Evolutionary conservation across 2,888 invertebrate genomes (phyloP), one percentile per base, ranked within the genome.

Genomic region (Melinaea marsaeus): DNA sequence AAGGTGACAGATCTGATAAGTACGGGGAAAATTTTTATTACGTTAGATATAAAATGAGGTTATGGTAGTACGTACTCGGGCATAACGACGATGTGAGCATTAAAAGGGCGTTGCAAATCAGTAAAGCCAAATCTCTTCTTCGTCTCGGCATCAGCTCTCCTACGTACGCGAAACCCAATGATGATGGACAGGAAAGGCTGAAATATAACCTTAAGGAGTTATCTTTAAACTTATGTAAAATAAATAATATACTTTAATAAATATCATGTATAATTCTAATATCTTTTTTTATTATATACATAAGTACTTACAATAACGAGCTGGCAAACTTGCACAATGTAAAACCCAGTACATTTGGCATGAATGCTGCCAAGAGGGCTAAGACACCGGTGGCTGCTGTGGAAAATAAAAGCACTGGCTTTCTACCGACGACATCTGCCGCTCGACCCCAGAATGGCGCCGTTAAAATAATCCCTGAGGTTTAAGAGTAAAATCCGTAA

Each of bases 371-470:
- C 0, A 74, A 61, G 1, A 88, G 70, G 0, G 81, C 83, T 51
- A 87, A 70, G 9, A 74, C 33, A 0, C 88, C 89, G 0, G 86
- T 76, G 0, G 72, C 71, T 0, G 79, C 71, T 0, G 85, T 75
- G 0, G 85, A 85, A 3, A 76, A 62, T 34, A 87, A 73, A 51
- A 90, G 74, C 47, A 84, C 79, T 0, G 88, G 86, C 65, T 85
- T 88, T 47, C 90, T 77, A 0, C 90, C 90, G 7, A 78, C 63
- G 0, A 76, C 73, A 68, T 90, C 90, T 0, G 89, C 82, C 0
- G 84, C 83, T 0, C 83, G 79, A 2, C 90, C 90, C 90, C 90
- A 90, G 58, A 88, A 77, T 0, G 88, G 79, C 0, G 89, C 88
- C 0, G 88, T 87, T 2, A 88, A 55, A 48, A 90, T 86, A 37